Base-by-base conservation (phyloP, 1,140 invertebrate genomes). In the Drosophila arawakana region DNA sequence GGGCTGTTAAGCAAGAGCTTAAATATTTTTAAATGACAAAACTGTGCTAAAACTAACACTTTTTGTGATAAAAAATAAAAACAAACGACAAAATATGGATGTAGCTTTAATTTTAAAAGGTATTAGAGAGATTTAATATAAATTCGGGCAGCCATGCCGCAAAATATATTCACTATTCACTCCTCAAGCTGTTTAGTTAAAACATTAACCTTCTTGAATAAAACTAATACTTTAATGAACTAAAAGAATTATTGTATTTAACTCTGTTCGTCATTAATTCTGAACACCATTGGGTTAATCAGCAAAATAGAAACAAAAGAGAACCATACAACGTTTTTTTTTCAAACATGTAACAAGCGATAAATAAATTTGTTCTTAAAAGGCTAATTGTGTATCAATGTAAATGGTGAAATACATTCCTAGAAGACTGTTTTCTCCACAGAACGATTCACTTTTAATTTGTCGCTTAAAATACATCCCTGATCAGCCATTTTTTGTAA, bases 401-500 rank as follows among this genome's bases (percentile, higher is more conserved):
- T 54, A 41, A 25, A 41, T 1, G 35, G 30, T 46, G 18, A 49
- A 49, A 35, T 37, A 76, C 54, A 44, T 88, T 90, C 86, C 83
- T 90, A 91, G 76, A 90, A 91, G 86, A 91, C 83, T 77, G 76
- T 91, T 57, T 90, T 91, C 83, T 88, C 90, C 84, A 88, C 84
- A 83, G 81, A 84, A 76, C 85, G 83, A 76, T 91, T 91, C 66
- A 91, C 86, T 85, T 86, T 92, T 50, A 92, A 60, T 73, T 92
- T 92, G 30, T 91, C 88, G 76, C 82, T 91, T 70, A 92, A 80
- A 82, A 92, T 92, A 92, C 91, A 92, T 92, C 91, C 90, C 89
- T 92, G 86, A 85, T 92, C 91, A 69, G 90, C 90, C 86, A 92
- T 85, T 92, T 92, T 92, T 81, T 92, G 90, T 84, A 92, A 90